Base-by-base conservation (phyloP, 37 sponge, comb jelly and placozoan species). In the Chondrilla cf. caribensis region DNA sequence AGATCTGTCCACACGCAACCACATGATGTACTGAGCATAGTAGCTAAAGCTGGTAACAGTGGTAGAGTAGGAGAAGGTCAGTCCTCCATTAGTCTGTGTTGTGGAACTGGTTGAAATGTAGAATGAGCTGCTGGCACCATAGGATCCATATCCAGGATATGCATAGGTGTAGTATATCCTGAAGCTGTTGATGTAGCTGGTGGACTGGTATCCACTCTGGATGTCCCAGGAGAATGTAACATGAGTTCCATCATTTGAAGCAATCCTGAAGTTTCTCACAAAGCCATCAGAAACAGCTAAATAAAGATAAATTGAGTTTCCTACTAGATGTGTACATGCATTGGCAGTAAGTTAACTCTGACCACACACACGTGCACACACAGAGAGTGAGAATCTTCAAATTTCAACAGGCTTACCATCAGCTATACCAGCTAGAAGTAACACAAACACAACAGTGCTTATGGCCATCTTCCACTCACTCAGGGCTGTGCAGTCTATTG, bases 191-290 rank as follows among this genome's bases (percentile, higher is more conserved):
- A 67, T 67, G 68, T 67, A 31, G 33, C 68, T 67, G 68, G 68
- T 33, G 68, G 17, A 17, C 17, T 67, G 35, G 68, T 67, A 67
- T 28, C 32, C 32, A 67, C 35, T 33, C 33, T 33, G 35, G 15
- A 67, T 67, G 68, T 67, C 68, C 68, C 68, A 67, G 68, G 68
- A 67, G 68, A 67, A 67, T 28, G 68, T 67, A 33, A 29, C 35
- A 33, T 67, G 68, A 3, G 68, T 67, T 28, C 32, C 35, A 33
- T 67, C 29, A 2, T 26, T n/a, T 18, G 31, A 33, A 33, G 68
- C 68, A 33, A 67, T 4, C 29, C 29, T 28, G 35, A 67, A 67
- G 33, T 67, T 67, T 17, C 68, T 28, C 14, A 67, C 51, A 14
- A 47, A 11, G 11, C 51, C 51, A 47, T 47, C 51, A 47, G 11